Base-by-base conservation (phyloP, 2,888 invertebrate species). In the Xestobium rufovillosum region DNA sequence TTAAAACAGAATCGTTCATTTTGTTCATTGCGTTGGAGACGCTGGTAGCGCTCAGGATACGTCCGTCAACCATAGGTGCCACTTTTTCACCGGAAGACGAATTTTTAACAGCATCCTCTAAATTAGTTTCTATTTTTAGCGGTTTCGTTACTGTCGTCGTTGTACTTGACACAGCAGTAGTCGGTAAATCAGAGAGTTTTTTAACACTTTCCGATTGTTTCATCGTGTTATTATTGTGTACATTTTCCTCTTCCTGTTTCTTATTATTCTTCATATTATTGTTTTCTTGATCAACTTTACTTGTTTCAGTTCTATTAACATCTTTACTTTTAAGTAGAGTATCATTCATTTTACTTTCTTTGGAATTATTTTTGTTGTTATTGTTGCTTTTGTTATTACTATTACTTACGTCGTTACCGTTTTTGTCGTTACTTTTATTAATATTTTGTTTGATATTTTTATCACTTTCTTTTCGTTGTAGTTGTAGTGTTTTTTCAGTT, bases 1-100 rank as follows among this genome's bases (percentile, higher is more conserved):
- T 57, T 26, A 66, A 42, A 31, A 65, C 65, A 3, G 63, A 61
- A 38, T 65, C 62, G 50, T 63, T 66, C 66, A 66, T 66, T 49
- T 56, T 58, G 45, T 65, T 65, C 36, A 66, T 62, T 13, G 66
- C 66, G 26, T 59, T 56, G 8, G 64, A 62, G 9, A 66, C 65
- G 47, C 64, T 65, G 9, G 61, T 65, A 14, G 64, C 63, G 41
- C 63, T 66, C 30, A 66, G 46, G 4, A 60, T 52, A 11, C 60
- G 46, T 3, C 57, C 61, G 43, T 61, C 61, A 1, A 61, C 57
- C 45, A 60, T 55, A 4, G 60, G 60, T 1, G 56, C 50, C 6
- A 56, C 47, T 23, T 32, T 17, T 9, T 43, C 35, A 27, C 47
- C 2, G 46, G 14, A 27, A 44, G 41, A 8, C 50, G 55, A 2